A percentile compares a stretch with the other conserved stretches of the same genome.
phyloP scores from a whole-genome alignment of 2,888 invertebrate species.

The Hyalella azteca region DNA sequence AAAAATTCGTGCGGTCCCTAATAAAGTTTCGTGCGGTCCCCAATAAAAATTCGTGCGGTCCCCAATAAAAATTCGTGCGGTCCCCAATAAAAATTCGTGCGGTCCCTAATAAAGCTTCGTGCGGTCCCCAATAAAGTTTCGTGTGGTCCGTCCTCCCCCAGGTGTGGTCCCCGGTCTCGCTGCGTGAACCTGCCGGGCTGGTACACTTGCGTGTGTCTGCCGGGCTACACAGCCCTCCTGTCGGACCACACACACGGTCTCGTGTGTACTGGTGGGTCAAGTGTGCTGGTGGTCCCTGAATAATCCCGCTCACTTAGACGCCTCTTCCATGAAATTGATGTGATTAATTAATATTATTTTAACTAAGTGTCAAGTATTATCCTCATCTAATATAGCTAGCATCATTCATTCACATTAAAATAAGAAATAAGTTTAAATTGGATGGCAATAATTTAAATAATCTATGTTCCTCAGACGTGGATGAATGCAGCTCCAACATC shows the following conservation, averaged over 20 bases:
- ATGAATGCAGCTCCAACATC: constrained; percentile 78
- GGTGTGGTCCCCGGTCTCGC: constrained; percentile 76
- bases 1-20: too few relatives aligned
- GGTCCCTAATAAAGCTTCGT: too few relatives aligned
- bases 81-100: too few relatives aligned
- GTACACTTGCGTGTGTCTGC: constrained; percentile 85
- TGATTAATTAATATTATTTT: too few relatives aligned
- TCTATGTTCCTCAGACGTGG: constrained; percentile 71
- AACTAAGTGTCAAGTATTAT: too few relatives aligned
- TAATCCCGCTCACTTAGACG: too few relatives aligned
- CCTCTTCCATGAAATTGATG: too few relatives aligned
- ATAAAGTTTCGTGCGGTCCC: too few relatives aligned
- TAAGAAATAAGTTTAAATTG: neutral
- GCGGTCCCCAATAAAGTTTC: too few relatives aligned
- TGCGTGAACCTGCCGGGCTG: constrained; percentile 86
- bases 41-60: too few relatives aligned
- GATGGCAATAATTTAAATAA: neutral
- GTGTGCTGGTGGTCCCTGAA: neutral
- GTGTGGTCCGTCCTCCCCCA: too few relatives aligned
- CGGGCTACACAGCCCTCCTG: constrained; percentile 71
- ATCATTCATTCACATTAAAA: neutral
- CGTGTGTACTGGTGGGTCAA: constrained; percentile 63
- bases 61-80: too few relatives aligned
- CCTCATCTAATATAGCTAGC: neutral
- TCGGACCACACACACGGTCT: constrained; percentile 61